Evolutionary conservation across 2,797 vertebrate genomes (phyloP).

Genomic region (Rhabdophis nuchalis): DNA sequence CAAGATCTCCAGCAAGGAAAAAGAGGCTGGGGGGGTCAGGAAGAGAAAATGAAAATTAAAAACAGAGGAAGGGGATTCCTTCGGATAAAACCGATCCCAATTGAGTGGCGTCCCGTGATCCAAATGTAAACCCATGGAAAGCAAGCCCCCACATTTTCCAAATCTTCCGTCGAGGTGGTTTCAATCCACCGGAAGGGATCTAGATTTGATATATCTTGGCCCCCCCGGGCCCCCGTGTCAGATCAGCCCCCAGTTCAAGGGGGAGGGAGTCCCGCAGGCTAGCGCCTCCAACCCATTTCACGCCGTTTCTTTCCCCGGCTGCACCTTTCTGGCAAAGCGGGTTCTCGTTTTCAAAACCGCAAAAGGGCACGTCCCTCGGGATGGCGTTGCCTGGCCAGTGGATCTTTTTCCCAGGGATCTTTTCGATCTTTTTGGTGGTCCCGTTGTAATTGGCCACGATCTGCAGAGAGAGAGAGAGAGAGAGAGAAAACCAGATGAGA

Average conservation of each 20-base stretch:
- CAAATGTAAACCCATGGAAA: background rate
- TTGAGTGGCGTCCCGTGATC: background rate
- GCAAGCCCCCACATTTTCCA: background rate
- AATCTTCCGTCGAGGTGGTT: background rate
- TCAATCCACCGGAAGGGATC: background rate
- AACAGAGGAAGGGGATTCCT: background rate
- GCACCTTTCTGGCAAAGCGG: conserved; percentile 78
- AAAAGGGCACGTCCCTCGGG: conserved; percentile 80
- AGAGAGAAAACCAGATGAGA: background rate
- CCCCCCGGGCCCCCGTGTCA: background rate
- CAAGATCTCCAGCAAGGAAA: conserved; percentile 84
- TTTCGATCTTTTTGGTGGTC: conserved; percentile 75
- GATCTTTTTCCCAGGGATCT: conserved; percentile 65
- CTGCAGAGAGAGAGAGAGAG: conserved; percentile 56
- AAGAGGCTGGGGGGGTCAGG: conserved; percentile 69
- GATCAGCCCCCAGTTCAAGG: background rate
- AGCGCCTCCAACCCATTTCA: background rate
- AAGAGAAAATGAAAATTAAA: background rate
- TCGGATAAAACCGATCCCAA: too few relatives aligned
- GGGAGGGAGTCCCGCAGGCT: background rate
- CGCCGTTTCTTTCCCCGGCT: rapidly evolving
- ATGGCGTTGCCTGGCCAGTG: conserved; percentile 78
- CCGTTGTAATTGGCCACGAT: conserved; percentile 82
- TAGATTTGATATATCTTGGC: background rate
- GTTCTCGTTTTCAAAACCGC: conserved; percentile 84